A percentile compares a stretch with the other conserved stretches of the same genome.
Evolutionary conservation across 2,113 vertebrate species (phyloP).

Genomic region (Corynorhinus townsendii): DNA sequence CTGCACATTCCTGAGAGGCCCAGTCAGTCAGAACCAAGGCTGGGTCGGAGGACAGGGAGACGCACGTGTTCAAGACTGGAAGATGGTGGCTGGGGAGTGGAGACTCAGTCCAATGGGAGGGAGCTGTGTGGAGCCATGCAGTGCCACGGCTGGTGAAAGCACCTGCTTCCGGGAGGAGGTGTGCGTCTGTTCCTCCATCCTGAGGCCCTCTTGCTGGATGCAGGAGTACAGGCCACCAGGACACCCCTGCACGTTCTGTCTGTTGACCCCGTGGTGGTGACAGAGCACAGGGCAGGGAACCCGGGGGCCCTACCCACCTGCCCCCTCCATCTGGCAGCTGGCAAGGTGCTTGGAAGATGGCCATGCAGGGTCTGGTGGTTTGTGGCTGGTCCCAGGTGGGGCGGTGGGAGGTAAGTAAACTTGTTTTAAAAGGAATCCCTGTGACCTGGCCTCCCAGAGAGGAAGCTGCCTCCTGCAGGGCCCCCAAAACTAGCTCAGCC

Average conservation of each 20-base stretch:
- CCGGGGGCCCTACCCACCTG: rapidly evolving
- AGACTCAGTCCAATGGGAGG: neutral
- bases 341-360: neutral
- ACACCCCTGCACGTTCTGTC: neutral
- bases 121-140: rapidly evolving
- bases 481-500: neutral
- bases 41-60: neutral
- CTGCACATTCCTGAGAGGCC: neutral
- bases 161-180: neutral
- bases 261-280: neutral
- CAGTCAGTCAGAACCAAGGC: neutral
- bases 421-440: neutral
- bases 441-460: neutral
- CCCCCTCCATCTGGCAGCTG: neutral
- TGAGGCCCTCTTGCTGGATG: neutral
- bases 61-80: rapidly evolving
- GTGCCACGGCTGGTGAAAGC: neutral
- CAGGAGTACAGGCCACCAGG: neutral
- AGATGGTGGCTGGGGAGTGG: neutral
- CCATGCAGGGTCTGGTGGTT: neutral
- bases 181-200: rapidly evolving
- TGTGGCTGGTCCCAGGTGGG: neutral
- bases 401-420: neutral
- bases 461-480: neutral
- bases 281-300: no score